Conservation (phyloP, 2,888 invertebrate species). For the Zaprionus bogoriensis region DNA sequence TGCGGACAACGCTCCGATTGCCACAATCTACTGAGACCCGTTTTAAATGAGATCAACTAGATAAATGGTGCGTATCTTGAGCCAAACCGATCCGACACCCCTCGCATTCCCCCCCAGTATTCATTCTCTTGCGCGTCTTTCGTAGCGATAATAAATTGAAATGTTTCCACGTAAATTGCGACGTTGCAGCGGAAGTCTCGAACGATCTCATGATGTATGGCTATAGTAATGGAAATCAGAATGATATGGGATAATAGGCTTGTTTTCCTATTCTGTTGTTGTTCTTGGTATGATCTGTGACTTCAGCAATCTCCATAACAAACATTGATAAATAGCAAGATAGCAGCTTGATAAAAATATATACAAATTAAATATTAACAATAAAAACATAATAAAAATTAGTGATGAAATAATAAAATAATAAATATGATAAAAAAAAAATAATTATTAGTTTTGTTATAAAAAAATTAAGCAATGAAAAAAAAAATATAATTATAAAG, state of each 20-base stretch:
- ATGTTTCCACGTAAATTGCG: conserved; percentile 38
- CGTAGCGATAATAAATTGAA: conserved; percentile 48
- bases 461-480: no score
- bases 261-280: background rate
- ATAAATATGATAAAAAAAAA: no score
- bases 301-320: background rate
- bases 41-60: conserved; percentile 74
- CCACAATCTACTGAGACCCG: conserved; percentile 45
- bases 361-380: no score
- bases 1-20: conserved; percentile 13
- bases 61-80: conserved; percentile 77
- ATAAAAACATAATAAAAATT: no score
- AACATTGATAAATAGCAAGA: no score
- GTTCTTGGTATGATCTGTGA: background rate
- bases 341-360: no score
- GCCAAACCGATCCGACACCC: conserved; percentile 15
- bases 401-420: no score
- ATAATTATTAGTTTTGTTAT: no score
- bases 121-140: background rate
- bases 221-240: background rate
- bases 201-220: conserved; percentile 21
- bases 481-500: no score
- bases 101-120: background rate
- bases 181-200: conserved; percentile 44
- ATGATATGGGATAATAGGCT: background rate